Evolutionary conservation across 2,888 invertebrate species (phyloP).

Genomic region (Dysmachus trigonus): DNA sequence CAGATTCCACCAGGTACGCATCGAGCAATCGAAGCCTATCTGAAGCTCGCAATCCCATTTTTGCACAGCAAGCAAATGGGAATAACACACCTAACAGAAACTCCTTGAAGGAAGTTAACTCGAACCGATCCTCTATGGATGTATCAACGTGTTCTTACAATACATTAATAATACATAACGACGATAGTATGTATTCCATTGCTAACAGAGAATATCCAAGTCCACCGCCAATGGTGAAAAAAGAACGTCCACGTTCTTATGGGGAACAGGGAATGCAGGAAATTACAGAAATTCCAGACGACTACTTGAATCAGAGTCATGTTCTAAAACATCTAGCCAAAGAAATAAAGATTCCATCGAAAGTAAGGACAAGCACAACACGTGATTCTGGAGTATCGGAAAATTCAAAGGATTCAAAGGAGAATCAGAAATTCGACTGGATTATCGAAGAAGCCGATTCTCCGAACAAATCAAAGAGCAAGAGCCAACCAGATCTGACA

Average conservation of each 20-base stretch:
- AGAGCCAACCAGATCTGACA: constrained; percentile 53
- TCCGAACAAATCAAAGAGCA: constrained; percentile 51
- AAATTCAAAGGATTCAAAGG: constrained; percentile 52
- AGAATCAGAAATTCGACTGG: constrained; percentile 49
- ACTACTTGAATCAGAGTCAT: constrained; percentile 83
- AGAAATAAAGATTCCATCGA: constrained; percentile 67
- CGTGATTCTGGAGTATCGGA: constrained; percentile 54
- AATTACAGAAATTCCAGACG: constrained; percentile 85
- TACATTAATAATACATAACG: constrained; percentile 83
- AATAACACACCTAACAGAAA: constrained; percentile 68
- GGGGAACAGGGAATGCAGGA: constrained; percentile 67
- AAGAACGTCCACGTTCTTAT: constrained; percentile 52
- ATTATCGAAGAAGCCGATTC: constrained; percentile 48
- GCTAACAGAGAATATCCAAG: constrained; percentile 50
- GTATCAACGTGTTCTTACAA: constrained; percentile 83
- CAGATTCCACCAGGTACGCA: constrained; percentile 50
- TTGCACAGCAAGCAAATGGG: constrained; percentile 41
- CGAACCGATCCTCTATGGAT: constrained; percentile 74
- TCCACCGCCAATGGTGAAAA: constrained; percentile 47
- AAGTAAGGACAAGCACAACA: constrained; percentile 34
- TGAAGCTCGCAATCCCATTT: constrained; percentile 50
- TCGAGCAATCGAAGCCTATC: constrained; percentile 52
- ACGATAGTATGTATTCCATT: constrained; percentile 57
- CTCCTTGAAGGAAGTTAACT: constrained; percentile 69
- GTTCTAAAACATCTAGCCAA: constrained; percentile 85